Base-by-base conservation (phyloP, 1,140 invertebrate species). In the Drosophila sulfurigaster region DNA sequence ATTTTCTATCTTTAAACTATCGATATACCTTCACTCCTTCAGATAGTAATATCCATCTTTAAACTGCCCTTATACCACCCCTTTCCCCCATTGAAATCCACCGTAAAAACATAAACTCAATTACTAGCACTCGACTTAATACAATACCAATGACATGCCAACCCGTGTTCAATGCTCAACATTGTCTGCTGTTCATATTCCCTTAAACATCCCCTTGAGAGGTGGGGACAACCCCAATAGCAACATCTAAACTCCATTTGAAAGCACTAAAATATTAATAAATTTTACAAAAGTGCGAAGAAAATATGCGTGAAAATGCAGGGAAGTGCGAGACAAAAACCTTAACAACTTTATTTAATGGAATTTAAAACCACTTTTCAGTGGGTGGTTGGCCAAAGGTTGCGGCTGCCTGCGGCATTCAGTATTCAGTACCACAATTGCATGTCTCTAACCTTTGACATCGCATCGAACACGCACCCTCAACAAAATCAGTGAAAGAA, bases 321-420 rank as follows among this genome's bases (percentile, higher is more conserved):
- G 25, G 4, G 35, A 75, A 89, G 78, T 78, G 43, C 30, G 30
- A 51, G 74, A 56, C 38, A 11, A 79, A 91, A 79, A 91, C 82
- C 89, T 75, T 85, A 86, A 91, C 90, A 91, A 91, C 83, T 89
- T 82, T 89, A 91, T 89, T 91, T 91, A 91, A 91, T 91, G 89
- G 89, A 91, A 91, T 91, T 91, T 91, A 91, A 91, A 91, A 91
- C 89, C 89, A 91, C 89, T 91, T 89, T 62, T 75, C 76, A 73
- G 59, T 88, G 70, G 67, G 79, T 70, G 52, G 60, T 51, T 64
- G 63, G 58, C 45, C 48, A 54, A 30, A 32, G 73, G 63, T 49
- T 78, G 52, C 41, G 82, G 83, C 66, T 75, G 83, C 83, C 73
- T 85, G 81, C 49, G 85, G 83, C 85, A 43, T 10, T 67, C 38